phyloP scores from a whole-genome alignment of 2,888 invertebrate genomes.

The Heliconius charithonia region DNA sequence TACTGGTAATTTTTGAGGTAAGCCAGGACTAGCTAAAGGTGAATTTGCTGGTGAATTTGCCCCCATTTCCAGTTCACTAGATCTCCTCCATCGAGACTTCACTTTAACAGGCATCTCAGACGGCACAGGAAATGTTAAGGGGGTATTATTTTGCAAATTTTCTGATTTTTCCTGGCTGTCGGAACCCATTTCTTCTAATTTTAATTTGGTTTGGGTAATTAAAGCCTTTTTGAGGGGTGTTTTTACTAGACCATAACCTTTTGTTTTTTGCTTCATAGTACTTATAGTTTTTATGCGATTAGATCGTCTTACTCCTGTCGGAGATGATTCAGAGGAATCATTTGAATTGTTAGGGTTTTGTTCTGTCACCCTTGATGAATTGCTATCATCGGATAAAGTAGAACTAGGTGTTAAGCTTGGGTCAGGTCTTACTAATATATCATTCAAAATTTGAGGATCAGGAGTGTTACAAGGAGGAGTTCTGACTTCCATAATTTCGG shows the following conservation, averaged over 20 bases:
- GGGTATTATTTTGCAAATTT: conserved; percentile 57
- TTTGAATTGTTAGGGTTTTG: conserved; percentile 68
- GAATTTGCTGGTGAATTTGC: conserved; percentile 73
- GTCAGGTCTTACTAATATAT: conserved; percentile 67
- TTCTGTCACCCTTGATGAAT: conserved; percentile 72
- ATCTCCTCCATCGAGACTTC: conserved; percentile 90
- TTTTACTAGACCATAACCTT: conserved; percentile 86
- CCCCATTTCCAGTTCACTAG: conserved; percentile 89
- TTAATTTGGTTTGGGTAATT: conserved; percentile 79
- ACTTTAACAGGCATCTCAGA: conserved; percentile 89
- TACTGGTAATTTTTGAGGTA: conserved; percentile 63
- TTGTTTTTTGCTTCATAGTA: conserved; percentile 86
- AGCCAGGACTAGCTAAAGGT: conserved; percentile 70
- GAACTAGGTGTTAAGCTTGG: conserved; percentile 78
- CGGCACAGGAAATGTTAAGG: conserved; percentile 74
- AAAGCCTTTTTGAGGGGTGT: conserved; percentile 78
- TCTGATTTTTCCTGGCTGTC: conserved; percentile 79
- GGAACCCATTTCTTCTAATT: conserved; percentile 84
- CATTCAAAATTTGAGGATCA: conserved; percentile 62
- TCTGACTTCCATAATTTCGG: conserved; percentile 56
- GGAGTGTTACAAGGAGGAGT: conserved; percentile 63
- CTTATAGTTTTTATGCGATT: conserved; percentile 90
- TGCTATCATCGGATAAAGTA: conserved; percentile 77
- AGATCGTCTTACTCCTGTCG: conserved; percentile 87
- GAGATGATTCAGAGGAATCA: conserved; percentile 79